Base-by-base conservation (phyloP, 2,797 vertebrate genomes). In the Neosalanx taihuensis region DNA sequence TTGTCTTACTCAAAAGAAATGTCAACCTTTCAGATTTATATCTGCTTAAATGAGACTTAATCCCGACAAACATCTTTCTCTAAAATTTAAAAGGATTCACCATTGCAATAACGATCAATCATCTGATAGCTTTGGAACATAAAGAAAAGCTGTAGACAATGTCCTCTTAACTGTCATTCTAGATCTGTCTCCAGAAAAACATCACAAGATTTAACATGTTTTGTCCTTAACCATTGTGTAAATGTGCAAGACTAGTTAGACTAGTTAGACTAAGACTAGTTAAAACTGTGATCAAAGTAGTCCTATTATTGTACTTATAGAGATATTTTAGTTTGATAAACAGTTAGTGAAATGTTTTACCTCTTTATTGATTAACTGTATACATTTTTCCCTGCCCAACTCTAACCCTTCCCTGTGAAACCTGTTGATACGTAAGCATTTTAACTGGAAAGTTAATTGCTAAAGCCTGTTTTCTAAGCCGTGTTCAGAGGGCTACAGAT, bases 381-480 rank as follows among this genome's bases (percentile, higher is more conserved):
- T 75, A 66, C 77, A 87, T 83, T 82, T 59, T 78, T 56, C 79
- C 79, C 57, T 66, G 70, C 77, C 13, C 31, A 41, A 37, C 73
- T 56, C 76, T 81, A 70, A n/a, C n/a, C n/a, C n/a, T n/a, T n/a
- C n/a, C n/a, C n/a, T n/a, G n/a, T n/a, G n/a, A 77, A 79, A 81
- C 31, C 63, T 72, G 74, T 83, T 82, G 75, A 75, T 76, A 79
- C n/a, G 74, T 72, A 75, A 62, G 72, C 29, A 30, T 71, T 70
- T 82, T 75, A 75, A 77, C 72, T 33, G 72, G 5, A 33, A 63
- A 79, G 68, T 83, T 86, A 79, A 87, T 85, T 84, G 80, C 83
- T 33, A 68, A 64, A 78, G 72, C 76, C 83, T 63, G 73, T 87
- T 86, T 53, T 56, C 61, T 23, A 73, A 60, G 65, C 58, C 18